Evolutionary conservation across 2,797 vertebrate genomes (phyloP).

Genomic region (Pangasius larnaudii): DNA sequence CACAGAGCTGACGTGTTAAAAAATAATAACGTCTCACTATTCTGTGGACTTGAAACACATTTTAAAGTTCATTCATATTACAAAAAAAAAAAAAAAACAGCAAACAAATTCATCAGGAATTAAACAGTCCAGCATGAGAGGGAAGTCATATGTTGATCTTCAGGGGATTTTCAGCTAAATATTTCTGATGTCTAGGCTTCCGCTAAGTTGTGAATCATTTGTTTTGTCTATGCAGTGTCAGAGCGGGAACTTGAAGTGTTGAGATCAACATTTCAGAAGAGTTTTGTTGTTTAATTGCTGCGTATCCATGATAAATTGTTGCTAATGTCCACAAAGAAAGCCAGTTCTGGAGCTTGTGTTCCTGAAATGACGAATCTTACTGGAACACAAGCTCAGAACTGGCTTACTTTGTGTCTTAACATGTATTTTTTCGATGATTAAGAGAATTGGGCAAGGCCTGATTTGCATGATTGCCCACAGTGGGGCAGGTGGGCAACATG

Average conservation of each 20-base stretch:
- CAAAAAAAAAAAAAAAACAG: not conserved
- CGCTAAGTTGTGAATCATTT: conserved; percentile 1
- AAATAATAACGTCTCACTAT: not conserved
- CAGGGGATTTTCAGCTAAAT: not conserved
- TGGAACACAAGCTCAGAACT: no score
- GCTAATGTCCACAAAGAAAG: not conserved
- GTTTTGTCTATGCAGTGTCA: not conserved
- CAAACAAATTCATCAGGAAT: not conserved
- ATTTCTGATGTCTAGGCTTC: not conserved
- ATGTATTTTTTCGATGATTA: not conserved
- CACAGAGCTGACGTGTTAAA: not conserved
- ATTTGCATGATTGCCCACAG: not conserved
- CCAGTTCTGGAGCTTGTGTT: not conserved
- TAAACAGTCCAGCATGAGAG: not conserved
- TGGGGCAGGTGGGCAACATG: conserved; percentile 16
- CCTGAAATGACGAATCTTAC: not conserved
- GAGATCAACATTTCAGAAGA: not conserved
- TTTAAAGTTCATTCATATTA: not conserved
- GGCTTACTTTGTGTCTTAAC: no score
- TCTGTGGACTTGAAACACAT: not conserved
- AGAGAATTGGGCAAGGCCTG: not conserved
- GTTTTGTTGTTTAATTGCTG: not conserved
- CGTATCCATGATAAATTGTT: not conserved
- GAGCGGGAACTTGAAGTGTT: not conserved
- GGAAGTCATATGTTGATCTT: not conserved